A percentile compares a stretch with the other conserved stretches of the same genome.
phyloP scores from a whole-genome alignment of 2,113 vertebrate species.

The Rutilus rutilus region DNA sequence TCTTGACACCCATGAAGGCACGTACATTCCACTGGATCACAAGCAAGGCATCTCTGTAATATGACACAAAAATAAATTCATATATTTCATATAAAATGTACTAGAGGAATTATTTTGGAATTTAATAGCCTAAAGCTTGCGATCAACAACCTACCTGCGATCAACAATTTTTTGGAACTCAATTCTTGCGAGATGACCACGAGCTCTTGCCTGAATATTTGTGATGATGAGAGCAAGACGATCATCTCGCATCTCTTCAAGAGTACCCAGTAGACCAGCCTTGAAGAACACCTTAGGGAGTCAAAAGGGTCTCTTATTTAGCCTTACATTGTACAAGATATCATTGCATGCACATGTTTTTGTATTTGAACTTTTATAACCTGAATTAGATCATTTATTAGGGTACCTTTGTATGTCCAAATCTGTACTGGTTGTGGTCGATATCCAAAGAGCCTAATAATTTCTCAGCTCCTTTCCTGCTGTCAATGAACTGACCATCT shows the following conservation, averaged over 20 bases:
- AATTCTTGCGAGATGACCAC: constrained; percentile 83
- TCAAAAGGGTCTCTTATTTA: neutral
- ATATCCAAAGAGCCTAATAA: constrained; percentile 65
- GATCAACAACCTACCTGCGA: constrained; percentile 57
- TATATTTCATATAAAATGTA: neutral
- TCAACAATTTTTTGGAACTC: constrained; percentile 86
- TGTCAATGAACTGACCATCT: constrained; percentile 68
- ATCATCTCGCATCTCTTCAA: constrained; percentile 82
- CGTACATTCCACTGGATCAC: constrained; percentile 64
- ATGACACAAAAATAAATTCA: neutral
- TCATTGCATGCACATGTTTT: neutral
- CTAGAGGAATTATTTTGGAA: neutral
- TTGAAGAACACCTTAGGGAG: constrained; percentile 64
- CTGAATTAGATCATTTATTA: neutral
- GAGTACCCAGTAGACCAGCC: constrained; percentile 63
- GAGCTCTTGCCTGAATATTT: constrained; percentile 77
- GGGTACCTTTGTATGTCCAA: constrained; percentile 66
- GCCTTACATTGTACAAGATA: neutral
- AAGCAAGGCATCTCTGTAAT: constrained; percentile 76
- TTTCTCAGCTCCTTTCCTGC: constrained; percentile 65
- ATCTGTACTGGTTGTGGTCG: constrained; percentile 64
- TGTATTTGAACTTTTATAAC: neutral
- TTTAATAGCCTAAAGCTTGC: neutral
- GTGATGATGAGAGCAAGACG: constrained; percentile 88
- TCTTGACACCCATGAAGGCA: constrained; percentile 87